These are phyloP conservation scores for Aurelia sp. DNA, from an alignment of 30 jellyfish, hydroid and myxozoan species.

Conservation along the genomic window DNA sequence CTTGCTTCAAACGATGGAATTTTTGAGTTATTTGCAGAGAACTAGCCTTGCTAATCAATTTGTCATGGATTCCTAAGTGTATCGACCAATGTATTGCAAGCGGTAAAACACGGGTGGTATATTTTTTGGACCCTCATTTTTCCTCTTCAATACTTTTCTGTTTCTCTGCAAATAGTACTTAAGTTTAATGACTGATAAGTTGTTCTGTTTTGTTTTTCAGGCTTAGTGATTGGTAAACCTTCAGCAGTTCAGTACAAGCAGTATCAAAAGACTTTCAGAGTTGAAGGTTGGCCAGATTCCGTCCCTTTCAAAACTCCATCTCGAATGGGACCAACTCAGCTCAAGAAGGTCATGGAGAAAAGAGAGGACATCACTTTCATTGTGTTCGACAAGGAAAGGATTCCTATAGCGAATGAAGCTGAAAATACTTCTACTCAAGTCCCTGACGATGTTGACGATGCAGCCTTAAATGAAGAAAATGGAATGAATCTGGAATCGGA, in stretches of 20 bases:
- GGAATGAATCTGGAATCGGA: neutral
- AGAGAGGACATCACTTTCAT: conserved; percentile 2
- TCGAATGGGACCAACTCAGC: conserved; percentile 43
- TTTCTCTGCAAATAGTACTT: too few relatives aligned
- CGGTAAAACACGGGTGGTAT: too few relatives aligned
- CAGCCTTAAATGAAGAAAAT: conserved; percentile 10
- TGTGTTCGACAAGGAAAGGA: conserved; percentile 3
- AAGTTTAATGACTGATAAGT: neutral
- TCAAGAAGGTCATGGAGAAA: conserved; percentile 23
- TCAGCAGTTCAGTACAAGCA: neutral
- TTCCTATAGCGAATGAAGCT: neutral
- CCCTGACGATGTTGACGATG: conserved; percentile 1
- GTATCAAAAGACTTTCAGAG: neutral
- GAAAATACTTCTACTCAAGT: neutral
- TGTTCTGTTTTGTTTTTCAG: neutral
- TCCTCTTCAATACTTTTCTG: too few relatives aligned
- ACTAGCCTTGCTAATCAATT: too few relatives aligned
- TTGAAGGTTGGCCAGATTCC: conserved; percentile 13
- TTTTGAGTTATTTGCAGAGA: too few relatives aligned
- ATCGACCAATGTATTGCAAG: too few relatives aligned
- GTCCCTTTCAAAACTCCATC: conserved; percentile 30
- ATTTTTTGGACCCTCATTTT: too few relatives aligned
- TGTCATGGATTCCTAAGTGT: too few relatives aligned
- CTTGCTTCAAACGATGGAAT: too few relatives aligned
- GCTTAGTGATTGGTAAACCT: neutral